Evolutionary conservation across 2,888 invertebrate species (phyloP).

Genomic region (Chloroclystis v-ata): DNA sequence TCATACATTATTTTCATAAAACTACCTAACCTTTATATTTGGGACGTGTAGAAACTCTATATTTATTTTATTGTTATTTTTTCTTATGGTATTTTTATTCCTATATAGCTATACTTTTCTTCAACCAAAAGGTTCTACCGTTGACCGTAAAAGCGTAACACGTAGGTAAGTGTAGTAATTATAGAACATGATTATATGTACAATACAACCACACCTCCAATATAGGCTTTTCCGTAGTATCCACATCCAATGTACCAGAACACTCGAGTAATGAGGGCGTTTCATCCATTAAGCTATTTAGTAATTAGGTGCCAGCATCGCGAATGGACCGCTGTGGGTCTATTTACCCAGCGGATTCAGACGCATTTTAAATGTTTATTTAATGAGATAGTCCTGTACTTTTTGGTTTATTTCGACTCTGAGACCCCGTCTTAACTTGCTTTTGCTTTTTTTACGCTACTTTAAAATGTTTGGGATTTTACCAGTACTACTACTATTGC

Average conservation of each 20-base stretch:
- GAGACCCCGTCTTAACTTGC: constrained; percentile 16
- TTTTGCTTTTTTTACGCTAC: constrained; percentile 4
- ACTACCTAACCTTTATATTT: constrained; percentile 22
- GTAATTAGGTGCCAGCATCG: constrained; percentile 61
- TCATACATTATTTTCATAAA: constrained; percentile 23
- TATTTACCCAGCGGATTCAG: constrained; percentile 39
- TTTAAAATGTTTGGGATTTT: too few relatives aligned
- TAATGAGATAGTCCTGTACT: constrained; percentile 27
- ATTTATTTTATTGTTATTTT: background rate
- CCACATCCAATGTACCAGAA: constrained; percentile 21
- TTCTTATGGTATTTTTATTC: background rate
- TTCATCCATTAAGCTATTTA: constrained; percentile 66
- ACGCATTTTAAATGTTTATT: constrained; percentile 35
- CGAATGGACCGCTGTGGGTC: constrained; percentile 49
- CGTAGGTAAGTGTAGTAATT: too few relatives aligned
- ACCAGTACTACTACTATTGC: too few relatives aligned
- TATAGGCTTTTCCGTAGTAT: constrained; percentile 6
- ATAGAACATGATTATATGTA: background rate
- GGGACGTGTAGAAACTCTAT: constrained; percentile 4
- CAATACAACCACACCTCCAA: too few relatives aligned
- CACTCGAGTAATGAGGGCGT: constrained; percentile 59
- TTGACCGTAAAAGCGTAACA: too few relatives aligned
- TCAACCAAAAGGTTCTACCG: too few relatives aligned
- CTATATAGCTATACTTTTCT: too few relatives aligned
- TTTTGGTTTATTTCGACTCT: constrained; percentile 18